A percentile compares a stretch with the other conserved stretches of the same genome.
These are phyloP conservation scores for Mesocricetus auratus DNA, from an alignment of 2,113 vertebrate species.

Conservation along the genomic window DNA sequence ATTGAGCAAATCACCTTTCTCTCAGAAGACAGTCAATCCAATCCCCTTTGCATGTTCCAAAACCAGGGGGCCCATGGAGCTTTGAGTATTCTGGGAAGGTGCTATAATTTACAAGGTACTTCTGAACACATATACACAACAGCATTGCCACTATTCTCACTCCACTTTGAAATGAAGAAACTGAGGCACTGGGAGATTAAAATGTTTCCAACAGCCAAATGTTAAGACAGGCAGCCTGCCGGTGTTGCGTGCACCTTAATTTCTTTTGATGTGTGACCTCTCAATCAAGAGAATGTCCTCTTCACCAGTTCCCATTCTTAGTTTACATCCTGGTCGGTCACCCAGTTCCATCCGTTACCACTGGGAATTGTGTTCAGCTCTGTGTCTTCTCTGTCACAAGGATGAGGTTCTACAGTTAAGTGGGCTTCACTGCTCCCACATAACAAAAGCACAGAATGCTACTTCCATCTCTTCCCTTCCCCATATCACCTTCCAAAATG, in stretches of 20 bases:
- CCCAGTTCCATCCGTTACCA: neutral
- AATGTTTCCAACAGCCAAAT: neutral
- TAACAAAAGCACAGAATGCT: neutral
- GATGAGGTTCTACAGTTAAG: neutral
- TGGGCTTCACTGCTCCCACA: neutral
- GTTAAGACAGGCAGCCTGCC: neutral
- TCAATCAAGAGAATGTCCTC: neutral
- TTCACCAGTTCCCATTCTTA: neutral
- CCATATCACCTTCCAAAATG: slow-evolving; percentile 16
- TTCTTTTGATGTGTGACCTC: fast-evolving
- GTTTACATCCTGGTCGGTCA: too few species aligned
- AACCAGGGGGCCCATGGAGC: neutral
- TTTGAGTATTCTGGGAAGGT: neutral
- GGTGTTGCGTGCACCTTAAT: neutral
- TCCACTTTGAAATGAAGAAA: neutral
- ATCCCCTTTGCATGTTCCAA: neutral
- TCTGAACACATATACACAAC: neutral
- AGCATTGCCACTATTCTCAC: neutral
- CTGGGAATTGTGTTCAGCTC: neutral
- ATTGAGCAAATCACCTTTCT: slow-evolving; percentile 20
- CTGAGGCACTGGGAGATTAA: neutral
- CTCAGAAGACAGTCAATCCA: slow-evolving; percentile 14
- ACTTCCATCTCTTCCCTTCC: neutral
- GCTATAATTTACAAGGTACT: slow-evolving; percentile 6
- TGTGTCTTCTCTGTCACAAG: neutral